Conservation (phyloP, 2,888 invertebrate genomes). For the Volucella inanis region DNA sequence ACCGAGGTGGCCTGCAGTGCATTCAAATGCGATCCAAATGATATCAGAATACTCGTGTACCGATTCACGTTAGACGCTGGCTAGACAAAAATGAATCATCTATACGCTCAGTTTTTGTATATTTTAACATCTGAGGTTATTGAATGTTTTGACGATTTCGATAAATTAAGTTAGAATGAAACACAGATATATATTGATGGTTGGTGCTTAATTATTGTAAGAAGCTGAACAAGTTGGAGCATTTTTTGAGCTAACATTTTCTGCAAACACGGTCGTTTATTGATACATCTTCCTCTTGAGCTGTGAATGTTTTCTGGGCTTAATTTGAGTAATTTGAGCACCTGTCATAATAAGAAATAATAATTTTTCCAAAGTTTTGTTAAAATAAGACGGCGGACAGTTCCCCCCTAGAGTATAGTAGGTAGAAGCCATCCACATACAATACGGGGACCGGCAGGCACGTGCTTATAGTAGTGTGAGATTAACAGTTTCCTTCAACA, state of each 20-base stretch:
- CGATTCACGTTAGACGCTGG: neutral
- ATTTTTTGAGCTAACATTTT: constrained; percentile 35
- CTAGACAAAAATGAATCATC: constrained; percentile 33
- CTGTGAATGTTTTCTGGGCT: too few species aligned
- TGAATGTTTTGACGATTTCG: neutral
- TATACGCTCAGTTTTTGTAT: neutral
- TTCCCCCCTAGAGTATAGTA: too few species aligned
- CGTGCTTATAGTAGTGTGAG: too few species aligned
- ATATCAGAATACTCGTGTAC: constrained; percentile 11
- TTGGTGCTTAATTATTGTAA: neutral
- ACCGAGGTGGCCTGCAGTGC: neutral
- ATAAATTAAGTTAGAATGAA: constrained; percentile 21
- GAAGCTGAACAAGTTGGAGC: neutral
- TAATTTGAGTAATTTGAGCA: too few species aligned
- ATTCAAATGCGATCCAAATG: neutral
- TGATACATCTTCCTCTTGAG: too few species aligned
- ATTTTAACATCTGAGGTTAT: constrained; percentile 21
- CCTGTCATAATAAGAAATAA: too few species aligned
- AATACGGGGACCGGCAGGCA: too few species aligned
- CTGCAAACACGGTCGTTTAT: neutral
- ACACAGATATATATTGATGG: neutral
- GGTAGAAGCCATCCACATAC: too few species aligned
- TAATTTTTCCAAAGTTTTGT: too few species aligned
- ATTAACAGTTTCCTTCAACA: too few species aligned
- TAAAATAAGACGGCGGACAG: too few species aligned